These are phyloP conservation scores for Corydoras sp. DNA, from an alignment of 2,113 vertebrate genomes.

Conservation along the genomic window DNA sequence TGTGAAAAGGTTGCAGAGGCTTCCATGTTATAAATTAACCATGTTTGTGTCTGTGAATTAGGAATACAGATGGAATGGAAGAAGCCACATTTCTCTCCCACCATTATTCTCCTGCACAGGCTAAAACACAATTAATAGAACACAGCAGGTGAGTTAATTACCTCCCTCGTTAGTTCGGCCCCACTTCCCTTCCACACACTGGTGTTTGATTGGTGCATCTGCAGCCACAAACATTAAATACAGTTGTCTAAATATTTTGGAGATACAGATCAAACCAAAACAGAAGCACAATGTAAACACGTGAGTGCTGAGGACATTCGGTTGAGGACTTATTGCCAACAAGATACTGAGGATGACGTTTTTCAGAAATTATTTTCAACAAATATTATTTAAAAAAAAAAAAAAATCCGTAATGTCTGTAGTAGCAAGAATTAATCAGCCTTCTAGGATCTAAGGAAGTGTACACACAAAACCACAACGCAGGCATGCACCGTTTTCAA, in stretches of 20 bases:
- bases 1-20: too few species aligned
- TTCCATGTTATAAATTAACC: too few species aligned
- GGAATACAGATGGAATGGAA: too few species aligned
- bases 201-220: constrained; percentile 1
- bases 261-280: not conserved
- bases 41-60: too few species aligned
- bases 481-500: constrained; percentile 61
- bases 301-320: constrained; percentile 52
- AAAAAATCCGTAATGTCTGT: constrained; percentile 53
- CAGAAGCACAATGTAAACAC: not conserved
- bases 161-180: too few species aligned
- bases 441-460: constrained; percentile 41
- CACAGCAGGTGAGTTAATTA: too few species aligned
- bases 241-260: not conserved
- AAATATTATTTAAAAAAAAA: constrained; percentile 41
- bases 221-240: constrained; percentile 13
- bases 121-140: too few species aligned
- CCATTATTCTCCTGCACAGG: too few species aligned
- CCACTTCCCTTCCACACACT: constrained; percentile 33
- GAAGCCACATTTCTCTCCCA: too few species aligned
- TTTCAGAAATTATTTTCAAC: constrained; percentile 50
- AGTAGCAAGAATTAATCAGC: constrained; percentile 44
- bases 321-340: constrained; percentile 59
- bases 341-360: constrained; percentile 44
- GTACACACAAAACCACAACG: constrained; percentile 54